These are phyloP conservation scores for Drosophila teissieri DNA, from an alignment of 1,140 invertebrate genomes.

Conservation along the genomic window DNA sequence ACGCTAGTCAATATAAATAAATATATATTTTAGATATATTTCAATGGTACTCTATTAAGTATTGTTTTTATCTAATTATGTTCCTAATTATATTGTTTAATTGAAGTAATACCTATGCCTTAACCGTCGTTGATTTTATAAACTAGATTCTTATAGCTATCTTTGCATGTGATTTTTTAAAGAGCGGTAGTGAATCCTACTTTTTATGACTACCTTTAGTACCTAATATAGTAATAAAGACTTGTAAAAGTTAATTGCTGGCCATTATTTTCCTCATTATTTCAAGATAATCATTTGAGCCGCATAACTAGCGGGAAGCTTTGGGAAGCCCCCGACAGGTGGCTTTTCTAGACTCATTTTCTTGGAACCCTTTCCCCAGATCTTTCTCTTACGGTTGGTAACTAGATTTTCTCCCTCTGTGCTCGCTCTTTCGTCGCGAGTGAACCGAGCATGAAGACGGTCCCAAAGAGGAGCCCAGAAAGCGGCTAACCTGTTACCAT, in stretches of 20 bases:
- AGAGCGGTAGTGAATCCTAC: too few relatives aligned
- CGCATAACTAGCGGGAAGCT: not conserved
- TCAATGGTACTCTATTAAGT: not conserved
- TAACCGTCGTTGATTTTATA: too few relatives aligned
- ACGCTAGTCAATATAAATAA: too few relatives aligned
- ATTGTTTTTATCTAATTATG: too few relatives aligned
- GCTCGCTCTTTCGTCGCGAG: slow-evolving; percentile 12
- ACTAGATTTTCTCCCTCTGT: slow-evolving; percentile 12
- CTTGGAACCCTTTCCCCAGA: not conserved
- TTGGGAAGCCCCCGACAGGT: slow-evolving; percentile 28
- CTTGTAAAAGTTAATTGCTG: slow-evolving; percentile 3
- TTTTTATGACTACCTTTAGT: not conserved
- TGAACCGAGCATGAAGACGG: slow-evolving; percentile 20
- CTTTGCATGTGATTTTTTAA: too few relatives aligned
- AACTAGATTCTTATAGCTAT: too few relatives aligned
- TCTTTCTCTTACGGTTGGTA: slow-evolving; percentile 18
- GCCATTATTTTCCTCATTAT: slow-evolving; percentile 23
- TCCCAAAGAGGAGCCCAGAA: slow-evolving; percentile 32
- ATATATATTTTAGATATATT: not conserved
- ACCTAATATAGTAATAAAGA: not conserved
- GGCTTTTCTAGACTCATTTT: slow-evolving; percentile 9
- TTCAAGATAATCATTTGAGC: slow-evolving; percentile 15
- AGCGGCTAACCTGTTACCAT: slow-evolving; percentile 55
- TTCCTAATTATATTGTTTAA: too few relatives aligned
- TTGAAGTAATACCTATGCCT: too few relatives aligned